These are phyloP conservation scores for Tauraco erythrolophus DNA, from an alignment of 2,113 vertebrate species.

Conservation along the genomic window DNA sequence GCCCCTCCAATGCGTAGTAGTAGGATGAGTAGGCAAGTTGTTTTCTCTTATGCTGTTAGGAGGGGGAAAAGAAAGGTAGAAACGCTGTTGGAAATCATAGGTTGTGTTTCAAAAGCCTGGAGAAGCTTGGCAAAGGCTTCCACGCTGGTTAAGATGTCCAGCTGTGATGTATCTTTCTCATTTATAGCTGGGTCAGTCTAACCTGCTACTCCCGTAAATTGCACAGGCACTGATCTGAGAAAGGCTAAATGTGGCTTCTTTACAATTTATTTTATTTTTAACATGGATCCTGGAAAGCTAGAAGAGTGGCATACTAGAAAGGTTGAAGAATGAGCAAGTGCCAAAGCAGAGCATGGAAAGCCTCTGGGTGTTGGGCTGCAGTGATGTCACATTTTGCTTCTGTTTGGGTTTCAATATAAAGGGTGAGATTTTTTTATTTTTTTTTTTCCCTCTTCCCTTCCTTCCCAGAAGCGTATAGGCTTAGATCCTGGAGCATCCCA, in stretches of 20 bases:
- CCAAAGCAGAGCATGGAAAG: not conserved
- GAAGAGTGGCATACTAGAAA: not conserved
- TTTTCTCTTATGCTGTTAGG: not conserved
- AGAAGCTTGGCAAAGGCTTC: not conserved
- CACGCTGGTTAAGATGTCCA: not conserved
- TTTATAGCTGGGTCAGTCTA: not conserved
- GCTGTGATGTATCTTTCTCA: not conserved
- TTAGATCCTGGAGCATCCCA: not conserved
- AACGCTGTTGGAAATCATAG: not conserved
- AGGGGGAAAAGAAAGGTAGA: not conserved
- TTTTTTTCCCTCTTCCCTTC: accelerated
- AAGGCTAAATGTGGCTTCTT: not conserved
- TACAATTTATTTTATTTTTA: not conserved
- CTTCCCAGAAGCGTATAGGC: not conserved
- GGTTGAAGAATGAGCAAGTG: not conserved
- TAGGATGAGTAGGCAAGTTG: not conserved
- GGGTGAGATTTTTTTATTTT: not conserved
- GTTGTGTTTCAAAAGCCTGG: not conserved
- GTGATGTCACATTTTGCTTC: not conserved
- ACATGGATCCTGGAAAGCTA: not conserved
- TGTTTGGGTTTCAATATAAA: not conserved
- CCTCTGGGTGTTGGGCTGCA: not conserved
- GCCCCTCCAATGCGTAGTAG: not conserved
- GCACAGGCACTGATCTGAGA: not conserved
- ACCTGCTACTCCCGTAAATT: not conserved